Evolutionary conservation across 2,888 invertebrate species (phyloP).

Genomic region (Bombylius major): DNA sequence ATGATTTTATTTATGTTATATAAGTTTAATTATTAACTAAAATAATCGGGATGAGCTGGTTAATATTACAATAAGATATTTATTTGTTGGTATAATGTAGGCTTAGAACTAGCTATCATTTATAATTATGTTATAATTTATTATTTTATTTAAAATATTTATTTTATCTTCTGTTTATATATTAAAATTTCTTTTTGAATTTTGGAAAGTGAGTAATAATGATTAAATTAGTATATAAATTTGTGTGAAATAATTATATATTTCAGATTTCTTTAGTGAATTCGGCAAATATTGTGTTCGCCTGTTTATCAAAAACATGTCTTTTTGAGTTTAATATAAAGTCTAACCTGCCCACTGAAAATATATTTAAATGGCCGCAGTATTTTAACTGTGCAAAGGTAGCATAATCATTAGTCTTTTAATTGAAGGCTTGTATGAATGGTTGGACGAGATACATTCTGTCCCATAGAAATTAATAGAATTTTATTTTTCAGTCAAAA

Average conservation of each 20-base stretch:
- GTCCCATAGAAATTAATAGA: no score
- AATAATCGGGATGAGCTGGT: constrained; percentile 47
- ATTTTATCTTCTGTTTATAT: constrained; percentile 33
- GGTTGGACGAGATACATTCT: no score
- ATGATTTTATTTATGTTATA: constrained; percentile 26
- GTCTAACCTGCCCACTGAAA: constrained; percentile 61
- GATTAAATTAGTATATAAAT: constrained; percentile 46
- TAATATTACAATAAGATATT: constrained; percentile 39
- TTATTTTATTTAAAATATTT: constrained; percentile 38
- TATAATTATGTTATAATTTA: constrained; percentile 40
- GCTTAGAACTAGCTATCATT: constrained; percentile 45
- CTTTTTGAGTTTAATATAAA: constrained; percentile 50
- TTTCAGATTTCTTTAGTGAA: constrained; percentile 43
- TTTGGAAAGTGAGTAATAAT: constrained; percentile 38
- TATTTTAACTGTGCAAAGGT: constrained; percentile 68
- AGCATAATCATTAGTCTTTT: constrained; percentile 71
- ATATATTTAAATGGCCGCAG: constrained; percentile 57
- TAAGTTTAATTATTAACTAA: constrained; percentile 19
- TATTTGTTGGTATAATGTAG: constrained; percentile 40
- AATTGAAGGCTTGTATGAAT: constrained; percentile 70
- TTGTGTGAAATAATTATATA: constrained; percentile 22
- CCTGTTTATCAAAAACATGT: constrained; percentile 71
- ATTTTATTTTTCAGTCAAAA: no score
- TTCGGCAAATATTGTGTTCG: constrained; percentile 51
- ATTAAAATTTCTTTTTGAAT: constrained; percentile 37